These are phyloP conservation scores for Venusia cambrica DNA, from an alignment of 2,888 invertebrate genomes.

Conservation along the genomic window DNA sequence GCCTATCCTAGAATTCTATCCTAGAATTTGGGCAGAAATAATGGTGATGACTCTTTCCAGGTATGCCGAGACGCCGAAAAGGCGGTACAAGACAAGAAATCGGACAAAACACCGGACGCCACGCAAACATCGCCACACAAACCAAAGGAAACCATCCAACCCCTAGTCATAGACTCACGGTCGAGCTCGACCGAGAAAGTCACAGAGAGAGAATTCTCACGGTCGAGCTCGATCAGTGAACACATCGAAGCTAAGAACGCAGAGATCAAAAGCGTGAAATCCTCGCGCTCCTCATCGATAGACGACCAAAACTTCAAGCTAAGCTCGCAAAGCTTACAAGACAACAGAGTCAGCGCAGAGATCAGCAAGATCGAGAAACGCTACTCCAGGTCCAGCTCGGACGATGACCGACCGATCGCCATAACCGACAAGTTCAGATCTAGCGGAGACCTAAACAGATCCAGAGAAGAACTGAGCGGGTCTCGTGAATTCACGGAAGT, in stretches of 20 bases:
- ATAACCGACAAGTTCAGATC: slow-evolving; percentile 5
- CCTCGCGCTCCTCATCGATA: slow-evolving; percentile 32
- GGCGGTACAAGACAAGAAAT: slow-evolving; percentile 63
- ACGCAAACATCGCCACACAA: slow-evolving; percentile 28
- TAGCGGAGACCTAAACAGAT: slow-evolving; percentile 9
- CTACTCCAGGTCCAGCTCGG: slow-evolving; percentile 34
- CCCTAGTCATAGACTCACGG: slow-evolving; percentile 27
- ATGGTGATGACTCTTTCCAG: slow-evolving; percentile 41
- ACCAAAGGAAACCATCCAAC: slow-evolving; percentile 21
- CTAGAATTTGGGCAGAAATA: too few species aligned
- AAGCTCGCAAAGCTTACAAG: slow-evolving; percentile 21
- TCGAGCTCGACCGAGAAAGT: slow-evolving; percentile 24
- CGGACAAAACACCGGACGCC: slow-evolving; percentile 26
- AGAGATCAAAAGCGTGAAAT: slow-evolving; percentile 21
- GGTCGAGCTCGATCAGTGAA: slow-evolving; percentile 35
- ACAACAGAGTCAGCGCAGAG: slow-evolving; percentile 25
- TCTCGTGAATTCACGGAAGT: slow-evolving; percentile 9
- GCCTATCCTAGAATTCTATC: too few species aligned
- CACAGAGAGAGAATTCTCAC: slow-evolving; percentile 21
- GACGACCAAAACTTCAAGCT: slow-evolving; percentile 30
- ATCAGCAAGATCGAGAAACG: slow-evolving; percentile 32
- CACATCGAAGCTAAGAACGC: slow-evolving; percentile 24
- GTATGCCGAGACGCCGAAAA: slow-evolving; percentile 72
- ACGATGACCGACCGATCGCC: slow-evolving; percentile 37
- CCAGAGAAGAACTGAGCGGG: slow-evolving; percentile 22